Evolutionary conservation across 2,113 vertebrate species (phyloP), one percentile per base, ranked within the genome.

Genomic region (Urocynchramus pylzowi): DNA sequence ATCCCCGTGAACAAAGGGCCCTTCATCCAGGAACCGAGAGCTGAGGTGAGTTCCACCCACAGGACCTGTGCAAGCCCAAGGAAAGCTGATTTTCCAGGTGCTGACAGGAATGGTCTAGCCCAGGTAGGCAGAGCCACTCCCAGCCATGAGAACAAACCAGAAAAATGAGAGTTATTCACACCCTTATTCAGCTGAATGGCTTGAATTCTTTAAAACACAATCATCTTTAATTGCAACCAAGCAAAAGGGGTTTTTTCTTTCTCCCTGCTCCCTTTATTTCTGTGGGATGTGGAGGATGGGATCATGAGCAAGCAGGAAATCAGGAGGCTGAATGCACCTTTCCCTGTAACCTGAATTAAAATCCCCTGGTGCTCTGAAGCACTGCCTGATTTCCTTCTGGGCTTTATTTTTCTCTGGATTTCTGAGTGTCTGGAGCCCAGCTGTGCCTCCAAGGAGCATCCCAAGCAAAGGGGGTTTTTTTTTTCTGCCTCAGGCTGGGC

Each of bases 191-290:
- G 6, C 53, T 28, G 22, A 21, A 5, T 6, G 19, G 22, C 10
- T 18, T 52, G 5, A 11, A 18, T 30, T 53, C 16, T 30, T 53
- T 30, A 53, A 53, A 16, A 18, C 4, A 17, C 27, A 52, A 30
- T 17, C 50, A 14, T 1, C 71, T 56, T 54, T n/a, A 33, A 76
- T 4, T 59, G 53, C 77, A 70, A 3, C 10, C 10, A 47, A 61
- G 56, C 33, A 23, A 56, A 24, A 57, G 47, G 47, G 30, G 3
- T 30, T 81, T 68, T 33, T 56, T 31, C 3, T n/a, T 39, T 16
- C 13, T 5, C 4, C 16, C 57, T 27, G 19, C 33, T 68, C 27
- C 0, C 30, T 64, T 53, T 26, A 0, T 39, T 78, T 3, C 5
- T 17, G 49, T 16, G 21, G 61, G 70, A 8, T 31, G 0, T 3